Conservation (phyloP, 1,140 invertebrate genomes). For the Archivesica marissinica region DNA sequence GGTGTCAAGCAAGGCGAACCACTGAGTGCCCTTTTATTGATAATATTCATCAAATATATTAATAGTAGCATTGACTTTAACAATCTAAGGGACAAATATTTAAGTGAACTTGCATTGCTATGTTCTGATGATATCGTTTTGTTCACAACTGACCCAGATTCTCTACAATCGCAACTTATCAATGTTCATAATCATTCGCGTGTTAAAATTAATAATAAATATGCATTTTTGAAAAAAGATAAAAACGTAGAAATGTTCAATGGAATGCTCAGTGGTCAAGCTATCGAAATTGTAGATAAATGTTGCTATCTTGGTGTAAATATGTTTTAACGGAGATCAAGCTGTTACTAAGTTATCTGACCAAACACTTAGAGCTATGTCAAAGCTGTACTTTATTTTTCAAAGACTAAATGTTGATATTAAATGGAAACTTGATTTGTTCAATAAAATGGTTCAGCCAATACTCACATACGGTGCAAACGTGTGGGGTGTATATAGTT, state of each 20-base stretch:
- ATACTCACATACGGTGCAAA: conserved; percentile 16
- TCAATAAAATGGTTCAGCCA: neutral
- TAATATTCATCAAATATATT: no score
- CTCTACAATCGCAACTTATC: no score
- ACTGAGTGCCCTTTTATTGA: no score
- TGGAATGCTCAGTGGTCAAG: conserved; percentile 1
- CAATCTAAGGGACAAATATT: no score
- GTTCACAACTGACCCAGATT: no score
- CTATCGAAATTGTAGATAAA: conserved; percentile 5
- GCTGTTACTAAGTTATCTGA: neutral
- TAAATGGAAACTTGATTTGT: conserved; percentile 10
- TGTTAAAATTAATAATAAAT: neutral
- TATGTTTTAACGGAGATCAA: neutral
- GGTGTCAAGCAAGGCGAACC: no score
- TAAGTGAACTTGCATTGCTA: no score
- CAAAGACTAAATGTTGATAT: neutral
- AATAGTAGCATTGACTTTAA: no score
- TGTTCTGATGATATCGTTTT: no score
- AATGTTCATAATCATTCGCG: no score
- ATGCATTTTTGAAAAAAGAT: neutral
- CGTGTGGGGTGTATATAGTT: conserved; percentile 16
- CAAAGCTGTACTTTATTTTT: neutral
- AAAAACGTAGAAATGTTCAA: neutral
- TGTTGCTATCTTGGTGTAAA: conserved; percentile 43
- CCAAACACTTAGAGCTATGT: no score